Base-by-base conservation (phyloP, 2,797 vertebrate genomes). In the Premnoplex brunnescens region DNA sequence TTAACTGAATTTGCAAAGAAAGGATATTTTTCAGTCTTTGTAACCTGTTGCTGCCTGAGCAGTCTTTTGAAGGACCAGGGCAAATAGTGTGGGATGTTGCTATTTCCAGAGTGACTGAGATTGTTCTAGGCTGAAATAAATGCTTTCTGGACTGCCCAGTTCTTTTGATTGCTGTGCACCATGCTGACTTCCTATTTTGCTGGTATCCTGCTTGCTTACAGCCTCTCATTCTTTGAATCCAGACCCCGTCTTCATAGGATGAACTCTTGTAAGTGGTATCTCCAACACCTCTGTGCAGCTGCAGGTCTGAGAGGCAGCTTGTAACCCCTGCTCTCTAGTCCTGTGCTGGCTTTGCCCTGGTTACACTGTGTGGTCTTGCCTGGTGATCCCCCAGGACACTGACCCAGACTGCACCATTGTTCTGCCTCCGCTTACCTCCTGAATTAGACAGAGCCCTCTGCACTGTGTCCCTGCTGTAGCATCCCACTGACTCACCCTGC, bases 171-270 rank as follows among this genome's bases (percentile, higher is more conserved):
- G 17, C 37, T 39, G 19, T 37, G 30, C 84, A 56, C 19, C 2
- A 16, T 12, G 26, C 10, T 1, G 5, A 10, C 17, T 41, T 73
- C 20, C 28, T 74, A 1, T 59, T 85, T 73, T 55, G n/a, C 39
- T 85, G 56, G 18, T 51, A 55, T 17, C 14, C 11, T 77, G 2
- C 49, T 71, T 71, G 36, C 55, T 75, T 41, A 75, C 10, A n/a
- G 17, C 46, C n/a, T 83, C 36, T 69, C 23, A 5, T 14, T 84
- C 63, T 85, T 71, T 59, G 18, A 34, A 66, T 51, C 27, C 1
- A 1, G 43, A 39, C 27, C 39, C 13, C 0, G 0, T 36, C 49
- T 68, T 54, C 24, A 13, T 10, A 6, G n/a, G 24, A 19, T 0
- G 1, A 48, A 32, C 26, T 49, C 32, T 43, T 44, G 11, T 1